Evolutionary conservation across 2,888 invertebrate genomes (phyloP).

Genomic region (Acronicta alni): DNA sequence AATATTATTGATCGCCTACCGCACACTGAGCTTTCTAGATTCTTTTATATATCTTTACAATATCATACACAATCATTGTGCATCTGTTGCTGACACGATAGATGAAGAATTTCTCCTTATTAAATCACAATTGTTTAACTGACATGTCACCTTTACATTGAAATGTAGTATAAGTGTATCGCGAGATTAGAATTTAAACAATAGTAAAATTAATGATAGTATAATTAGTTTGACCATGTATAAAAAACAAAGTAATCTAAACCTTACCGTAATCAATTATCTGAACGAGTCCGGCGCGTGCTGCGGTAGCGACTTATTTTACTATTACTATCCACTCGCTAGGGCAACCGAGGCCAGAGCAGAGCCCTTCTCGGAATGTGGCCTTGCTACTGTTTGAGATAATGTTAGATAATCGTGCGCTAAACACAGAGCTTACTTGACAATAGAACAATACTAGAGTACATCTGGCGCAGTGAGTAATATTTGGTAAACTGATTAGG

Average conservation of each 20-base stretch:
- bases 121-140: no score
- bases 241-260: conserved; percentile 1
- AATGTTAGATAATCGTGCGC: conserved; percentile 34
- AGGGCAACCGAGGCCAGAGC: conserved; percentile 40
- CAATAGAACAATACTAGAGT: conserved; percentile 23
- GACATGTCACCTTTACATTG: background rate
- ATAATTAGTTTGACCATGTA: conserved; percentile 2
- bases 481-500: background rate
- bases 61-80: no score
- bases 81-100: no score
- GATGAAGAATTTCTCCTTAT: no score
- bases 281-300: conserved; percentile 18
- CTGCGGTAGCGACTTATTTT: conserved; percentile 4
- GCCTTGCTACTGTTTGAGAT: conserved; percentile 36
- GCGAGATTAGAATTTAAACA: background rate
- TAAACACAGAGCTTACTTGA: conserved; percentile 23
- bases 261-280: conserved; percentile 34
- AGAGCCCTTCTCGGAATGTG: conserved; percentile 46
- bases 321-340: conserved; percentile 13
- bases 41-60: no score
- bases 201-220: conserved; percentile 25
- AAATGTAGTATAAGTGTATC: background rate
- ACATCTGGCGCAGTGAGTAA: background rate
- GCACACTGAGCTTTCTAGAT: no score
- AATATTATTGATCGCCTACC: no score